Conservation (phyloP, 2,113 vertebrate genomes). For the Notechis scutatus region DNA sequence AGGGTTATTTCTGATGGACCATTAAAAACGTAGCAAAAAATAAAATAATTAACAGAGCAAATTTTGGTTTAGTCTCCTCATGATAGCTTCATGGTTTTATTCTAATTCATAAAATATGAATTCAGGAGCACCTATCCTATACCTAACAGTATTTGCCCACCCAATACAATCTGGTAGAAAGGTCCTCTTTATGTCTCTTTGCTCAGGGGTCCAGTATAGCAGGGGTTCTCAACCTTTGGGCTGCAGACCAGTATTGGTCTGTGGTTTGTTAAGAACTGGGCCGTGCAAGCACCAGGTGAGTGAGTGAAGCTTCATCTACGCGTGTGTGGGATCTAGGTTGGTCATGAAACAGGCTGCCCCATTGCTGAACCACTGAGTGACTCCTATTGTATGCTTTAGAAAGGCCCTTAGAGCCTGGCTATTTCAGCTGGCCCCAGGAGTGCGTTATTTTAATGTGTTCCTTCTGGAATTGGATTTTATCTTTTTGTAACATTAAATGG, state of each 20-base stretch:
- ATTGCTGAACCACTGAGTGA: background rate
- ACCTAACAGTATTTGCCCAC: background rate
- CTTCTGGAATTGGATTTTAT: background rate
- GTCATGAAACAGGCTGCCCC: background rate
- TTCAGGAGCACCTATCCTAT: background rate
- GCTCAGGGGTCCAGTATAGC: background rate
- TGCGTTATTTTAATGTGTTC: background rate
- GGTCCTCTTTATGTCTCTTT: background rate
- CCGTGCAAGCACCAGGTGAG: background rate
- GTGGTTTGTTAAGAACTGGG: background rate
- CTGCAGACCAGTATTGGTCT: background rate
- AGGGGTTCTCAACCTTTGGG: no score
- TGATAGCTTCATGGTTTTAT: background rate
- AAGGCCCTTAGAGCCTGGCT: background rate
- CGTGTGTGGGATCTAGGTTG: background rate
- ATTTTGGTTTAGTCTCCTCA: background rate
- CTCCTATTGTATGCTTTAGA: background rate
- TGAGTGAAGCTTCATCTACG: background rate
- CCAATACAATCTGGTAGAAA: background rate
- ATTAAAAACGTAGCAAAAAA: background rate
- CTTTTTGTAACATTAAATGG: background rate
- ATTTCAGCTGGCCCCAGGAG: background rate
- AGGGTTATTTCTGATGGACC: background rate
- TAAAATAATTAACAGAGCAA: background rate
- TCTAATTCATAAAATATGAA: background rate